These are phyloP conservation scores for Paraplagusia blochii DNA, from an alignment of 2,113 vertebrate genomes.

Conservation along the genomic window DNA sequence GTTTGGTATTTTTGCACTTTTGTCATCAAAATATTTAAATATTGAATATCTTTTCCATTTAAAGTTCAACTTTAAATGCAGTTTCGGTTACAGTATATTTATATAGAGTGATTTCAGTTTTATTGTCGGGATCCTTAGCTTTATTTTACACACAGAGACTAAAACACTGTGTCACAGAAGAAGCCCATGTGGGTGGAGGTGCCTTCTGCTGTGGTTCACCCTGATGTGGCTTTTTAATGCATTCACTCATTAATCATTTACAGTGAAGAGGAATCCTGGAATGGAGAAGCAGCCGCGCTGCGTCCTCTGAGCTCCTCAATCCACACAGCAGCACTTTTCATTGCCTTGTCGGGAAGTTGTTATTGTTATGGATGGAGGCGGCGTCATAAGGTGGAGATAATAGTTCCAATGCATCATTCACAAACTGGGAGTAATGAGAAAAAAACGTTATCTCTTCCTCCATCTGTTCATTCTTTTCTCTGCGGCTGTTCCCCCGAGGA, in stretches of 20 bases:
- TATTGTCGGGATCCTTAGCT: too few species aligned
- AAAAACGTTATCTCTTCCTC: slow-evolving; percentile 20
- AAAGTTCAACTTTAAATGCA: too few species aligned
- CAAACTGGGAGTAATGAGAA: slow-evolving; percentile 41
- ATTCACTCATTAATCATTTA: slow-evolving; percentile 28
- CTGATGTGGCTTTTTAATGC: slow-evolving; percentile 28
- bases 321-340: slow-evolving; percentile 14
- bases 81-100: too few species aligned
- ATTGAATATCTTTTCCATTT: too few species aligned
- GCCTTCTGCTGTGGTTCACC: slow-evolving; percentile 7
- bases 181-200: background rate
- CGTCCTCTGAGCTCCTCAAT: slow-evolving; percentile 14
- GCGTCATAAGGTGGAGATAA: slow-evolving; percentile 30
- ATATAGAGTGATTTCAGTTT: too few species aligned
- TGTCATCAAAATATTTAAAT: too few species aligned
- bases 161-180: slow-evolving; percentile 6
- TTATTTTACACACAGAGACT: background rate
- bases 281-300: slow-evolving; percentile 22
- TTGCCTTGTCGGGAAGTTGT: slow-evolving; percentile 30
- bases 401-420: slow-evolving; percentile 30
- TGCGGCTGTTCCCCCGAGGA: slow-evolving; percentile 9
- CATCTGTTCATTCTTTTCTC: slow-evolving; percentile 46
- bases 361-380: slow-evolving; percentile 35
- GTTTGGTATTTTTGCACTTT: too few species aligned
- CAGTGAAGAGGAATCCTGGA: slow-evolving; percentile 19